Conservation (phyloP, 2,888 invertebrate species). For the Ischnura elegans region DNA sequence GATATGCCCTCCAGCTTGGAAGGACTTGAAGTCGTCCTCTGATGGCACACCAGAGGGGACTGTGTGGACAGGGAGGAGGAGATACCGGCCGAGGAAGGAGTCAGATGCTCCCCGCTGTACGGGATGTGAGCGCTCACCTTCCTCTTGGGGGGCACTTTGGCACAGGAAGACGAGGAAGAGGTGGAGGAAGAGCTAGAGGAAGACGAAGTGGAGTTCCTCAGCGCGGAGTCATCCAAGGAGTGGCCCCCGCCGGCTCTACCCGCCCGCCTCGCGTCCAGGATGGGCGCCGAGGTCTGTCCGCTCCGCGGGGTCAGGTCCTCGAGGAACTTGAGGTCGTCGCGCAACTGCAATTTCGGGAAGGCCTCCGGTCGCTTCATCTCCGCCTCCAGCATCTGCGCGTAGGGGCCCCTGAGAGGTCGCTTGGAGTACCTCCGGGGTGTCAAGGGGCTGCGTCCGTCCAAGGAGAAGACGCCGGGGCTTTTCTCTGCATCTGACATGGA, state of each 20-base stretch:
- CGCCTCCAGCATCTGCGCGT: constrained; percentile 89
- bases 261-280: constrained; percentile 71
- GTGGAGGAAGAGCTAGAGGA: constrained; percentile 42
- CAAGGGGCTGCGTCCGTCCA: constrained; percentile 72
- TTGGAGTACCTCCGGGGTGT: constrained; percentile 84
- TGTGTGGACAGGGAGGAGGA: constrained; percentile 76
- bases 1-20: constrained; percentile 84
- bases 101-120: constrained; percentile 78
- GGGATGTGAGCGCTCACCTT: constrained; percentile 80
- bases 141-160: constrained; percentile 79
- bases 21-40: constrained; percentile 89
- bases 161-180: constrained; percentile 43
- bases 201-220: constrained; percentile 72
- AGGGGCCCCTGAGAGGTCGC: constrained; percentile 87
- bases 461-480: constrained; percentile 77
- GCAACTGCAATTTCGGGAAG: constrained; percentile 79
- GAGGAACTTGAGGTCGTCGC: constrained; percentile 81
- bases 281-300: constrained; percentile 72
- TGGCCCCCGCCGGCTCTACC: constrained; percentile 79
- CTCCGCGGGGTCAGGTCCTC: constrained; percentile 77
- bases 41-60: constrained; percentile 82
- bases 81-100: constrained; percentile 75
- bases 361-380: constrained; percentile 87
- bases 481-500: constrained; percentile 88
- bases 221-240: constrained; percentile 80